Base-by-base conservation (phyloP, 2,888 invertebrate genomes). In the Sepioteuthis lessoniana region DNA sequence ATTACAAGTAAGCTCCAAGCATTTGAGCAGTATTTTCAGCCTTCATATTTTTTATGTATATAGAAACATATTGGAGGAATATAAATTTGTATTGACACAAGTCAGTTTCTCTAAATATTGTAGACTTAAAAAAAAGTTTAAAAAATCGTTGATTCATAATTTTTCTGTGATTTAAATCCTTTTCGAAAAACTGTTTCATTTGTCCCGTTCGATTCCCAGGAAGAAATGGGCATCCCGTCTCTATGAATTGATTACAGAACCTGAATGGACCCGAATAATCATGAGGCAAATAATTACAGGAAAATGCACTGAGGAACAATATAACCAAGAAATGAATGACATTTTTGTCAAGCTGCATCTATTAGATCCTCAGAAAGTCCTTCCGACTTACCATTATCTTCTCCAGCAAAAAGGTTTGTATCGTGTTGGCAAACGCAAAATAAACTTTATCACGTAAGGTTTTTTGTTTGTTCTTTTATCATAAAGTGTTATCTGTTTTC, bases 341-440 rank as follows among this genome's bases (percentile, higher is more conserved):
- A 94, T 97, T 37, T 96, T 97, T 94, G 96, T 97, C 28, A 97
- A 97, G 94, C 95, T 97, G 1, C 97, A 97, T 94, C 95, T 97
- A 25, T 95, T 97, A 2, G 97, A 97, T 93, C 97, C 97, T 0
- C 96, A 96, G 94, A 96, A 96, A 19, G 97, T 97, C 21, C 96
- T 97, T 46, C 96, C 96, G 2, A 96, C 96, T 5, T 96, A 95
- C 94, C 96, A 96, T 94, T 96, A 96, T 93, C 95, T 96, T n/a
- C 95, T 96, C 37, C 95, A 96, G 91, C 95, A 96, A 90, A 95
- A 96, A 96, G 97, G 97, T 97, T 94, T 92, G 95, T 93, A 31
- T 3, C 28, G 37, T 31, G 76, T 42, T 42, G 42, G 3, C 42
- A 42, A 42, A 42, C 4, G 7, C 42, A 42, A 42, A 42, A 42